Base-by-base conservation (phyloP, 2,797 vertebrate genomes). In the Lagorchestes hirsutus region DNA sequence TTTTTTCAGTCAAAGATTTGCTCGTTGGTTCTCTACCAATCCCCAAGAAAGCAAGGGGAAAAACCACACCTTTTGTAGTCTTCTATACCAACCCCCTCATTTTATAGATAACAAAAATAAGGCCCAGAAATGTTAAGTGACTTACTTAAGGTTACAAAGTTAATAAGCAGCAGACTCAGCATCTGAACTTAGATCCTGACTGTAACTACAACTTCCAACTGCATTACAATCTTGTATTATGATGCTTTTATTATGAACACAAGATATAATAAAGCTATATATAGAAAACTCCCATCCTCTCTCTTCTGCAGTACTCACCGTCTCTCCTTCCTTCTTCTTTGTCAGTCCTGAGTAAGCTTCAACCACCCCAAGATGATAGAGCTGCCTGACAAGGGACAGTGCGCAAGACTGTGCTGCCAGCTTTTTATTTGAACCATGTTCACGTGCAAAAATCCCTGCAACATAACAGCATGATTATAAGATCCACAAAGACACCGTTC, bases 351-450 rank as follows among this genome's bases (percentile, higher is more conserved):
- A 99, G 91, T 99, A 99, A 40, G 99, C 97, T 98, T 99, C 99
- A 74, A 99, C 98, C 74, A 99, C 99, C 0, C 98, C 98, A 54
- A 99, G 99, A 93, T 99, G 99, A 98, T 99, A 99, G 4, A 99
- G 99, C 96, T 99, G 99, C 8, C 99, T 99, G 16, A 99, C 99
- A 97, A 99, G 98, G 54, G 99, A 99, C 46, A 99, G 99, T 0
- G 99, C 99, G 96, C 99, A 99, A 12, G 99, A 99, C 97, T 99
- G 99, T 0, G 99, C 99, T 24, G 99, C 99, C 98, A 99, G 98
- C 98, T 99, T 99, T 98, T 99, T 99, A 98, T 99, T 99, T 58
- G 99, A 99, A 96, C 99, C 99, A 27, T 99, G 99, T 94, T 99
- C 99, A 1, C 99, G 99, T 31, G 99, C 99, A 31, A 98, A 99